These are phyloP conservation scores for Drosophila sproati DNA, from an alignment of 1,140 invertebrate genomes.

Conservation along the genomic window DNA sequence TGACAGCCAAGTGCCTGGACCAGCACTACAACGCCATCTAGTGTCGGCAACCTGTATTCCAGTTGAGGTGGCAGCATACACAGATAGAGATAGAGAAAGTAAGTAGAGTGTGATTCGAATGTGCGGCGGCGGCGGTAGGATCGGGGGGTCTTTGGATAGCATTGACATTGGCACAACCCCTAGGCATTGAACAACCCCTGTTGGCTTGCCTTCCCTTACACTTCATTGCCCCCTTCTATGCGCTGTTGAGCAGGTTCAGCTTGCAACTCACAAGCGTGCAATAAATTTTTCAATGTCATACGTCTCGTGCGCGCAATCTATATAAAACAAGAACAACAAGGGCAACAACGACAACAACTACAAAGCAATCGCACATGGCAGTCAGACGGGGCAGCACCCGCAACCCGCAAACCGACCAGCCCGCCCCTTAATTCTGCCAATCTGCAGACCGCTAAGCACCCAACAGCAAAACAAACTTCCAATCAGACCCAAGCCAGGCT, in stretches of 20 bases:
- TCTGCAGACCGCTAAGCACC: constrained; percentile 74
- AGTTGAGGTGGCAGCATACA: constrained; percentile 46
- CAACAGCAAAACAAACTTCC: constrained; percentile 79
- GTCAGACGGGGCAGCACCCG: constrained; percentile 15
- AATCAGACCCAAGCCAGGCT: constrained; percentile 71
- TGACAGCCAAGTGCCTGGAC: constrained; percentile 34
- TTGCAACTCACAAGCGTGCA: constrained; percentile 77
- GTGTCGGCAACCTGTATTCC: background rate
- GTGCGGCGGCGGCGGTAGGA: background rate
- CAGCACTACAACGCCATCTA: constrained; percentile 31
- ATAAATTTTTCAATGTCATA: constrained; percentile 83
- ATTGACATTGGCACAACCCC: constrained; percentile 79
- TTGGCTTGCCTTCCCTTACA: background rate
- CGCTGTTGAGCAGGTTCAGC: constrained; percentile 44
- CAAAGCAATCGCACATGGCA: constrained; percentile 32
- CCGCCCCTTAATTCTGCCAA: constrained; percentile 28
- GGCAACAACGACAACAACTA: constrained; percentile 41
- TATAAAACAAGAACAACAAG: constrained; percentile 50
- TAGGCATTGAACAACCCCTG: constrained; percentile 48
- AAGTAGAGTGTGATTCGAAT: too few species aligned
- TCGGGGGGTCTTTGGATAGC: background rate
- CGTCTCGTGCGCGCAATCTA: constrained; percentile 76
- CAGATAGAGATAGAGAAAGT: background rate
- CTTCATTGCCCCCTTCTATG: background rate
- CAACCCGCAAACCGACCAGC: constrained; percentile 14